Evolutionary conservation across 1,140 invertebrate species (phyloP).

Genomic region (Berghia stephanieae): DNA sequence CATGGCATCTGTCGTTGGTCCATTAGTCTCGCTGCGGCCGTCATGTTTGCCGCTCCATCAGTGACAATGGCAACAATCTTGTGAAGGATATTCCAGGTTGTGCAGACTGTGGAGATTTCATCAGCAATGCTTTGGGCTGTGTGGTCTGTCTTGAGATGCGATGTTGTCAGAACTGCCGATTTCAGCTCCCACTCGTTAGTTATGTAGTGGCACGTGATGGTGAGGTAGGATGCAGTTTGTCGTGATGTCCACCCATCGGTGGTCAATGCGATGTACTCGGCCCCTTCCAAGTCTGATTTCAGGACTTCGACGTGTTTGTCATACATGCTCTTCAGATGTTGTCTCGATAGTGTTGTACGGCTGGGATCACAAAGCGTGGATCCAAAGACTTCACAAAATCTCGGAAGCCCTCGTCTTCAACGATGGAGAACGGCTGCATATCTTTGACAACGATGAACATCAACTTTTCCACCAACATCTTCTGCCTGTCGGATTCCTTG

Average conservation of each 20-base stretch:
- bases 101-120: not conserved
- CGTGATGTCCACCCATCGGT: constrained; percentile 6
- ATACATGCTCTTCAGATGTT: too few species aligned
- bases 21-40: not conserved
- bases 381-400: too few species aligned
- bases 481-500: too few species aligned
- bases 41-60: not conserved
- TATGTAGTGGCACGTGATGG: not conserved
- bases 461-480: too few species aligned
- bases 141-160: not conserved
- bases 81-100: not conserved
- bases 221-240: not conserved
- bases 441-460: too few species aligned
- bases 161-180: not conserved
- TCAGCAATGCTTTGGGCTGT: not conserved
- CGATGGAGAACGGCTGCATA: too few species aligned
- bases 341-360: too few species aligned
- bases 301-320: too few species aligned
- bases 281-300: too few species aligned
- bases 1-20: not conserved
- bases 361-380: too few species aligned
- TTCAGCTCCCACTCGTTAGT: not conserved
- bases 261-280: too few species aligned
- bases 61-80: constrained; percentile 1
- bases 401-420: too few species aligned